Evolutionary conservation across 2,113 vertebrate species (phyloP), one percentile per base, ranked within the genome.

Genomic region (Phycodurus eques): DNA sequence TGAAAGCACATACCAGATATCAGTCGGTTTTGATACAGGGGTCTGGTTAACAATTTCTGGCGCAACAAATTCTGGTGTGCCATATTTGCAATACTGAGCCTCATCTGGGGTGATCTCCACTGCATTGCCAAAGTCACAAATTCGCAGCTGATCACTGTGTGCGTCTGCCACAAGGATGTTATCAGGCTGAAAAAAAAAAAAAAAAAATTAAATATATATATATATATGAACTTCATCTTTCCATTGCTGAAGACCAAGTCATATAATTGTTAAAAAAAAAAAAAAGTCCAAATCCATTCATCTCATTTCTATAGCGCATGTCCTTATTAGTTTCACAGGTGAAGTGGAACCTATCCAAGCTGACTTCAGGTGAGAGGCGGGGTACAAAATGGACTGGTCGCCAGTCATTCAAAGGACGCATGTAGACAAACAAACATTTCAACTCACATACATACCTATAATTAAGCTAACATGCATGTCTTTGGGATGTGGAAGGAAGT

Each of bases 1-100:
- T 63, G 1, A 4, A 51, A 0, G 31, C 14, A 33, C 17, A 43
- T 71, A 27, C 98, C 98, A 99, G 88, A 99, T 93, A 63, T 99
- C 98, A 0, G 97, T 95, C 87, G 96, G 96, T 20, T 92, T 92
- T 74, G 95, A 96, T 70, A 99, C 92, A 0, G 98, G 96, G 13
- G 92, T 95, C 92, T 99, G 97, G 89, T 96, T 96, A 74, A 98
- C 95, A 20, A 99, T 96, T 92, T 99, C 98, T 0, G 98, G 97
- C 0, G 96, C 92, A 62, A 98, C 95, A 0, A 98, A 99, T 91
- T 99, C 98, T 0, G 97, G 98, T 0, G 96, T 98, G 79, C 98
- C 97, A 0, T 96, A 98, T 70, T 95, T 96, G 92, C 96, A 97
- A 87, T 96, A 99, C 76, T 98, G 96, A 1, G 93, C 90, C 63